These are phyloP conservation scores for Zaprionus africanus DNA, from an alignment of 1,140 invertebrate genomes.

Conservation along the genomic window DNA sequence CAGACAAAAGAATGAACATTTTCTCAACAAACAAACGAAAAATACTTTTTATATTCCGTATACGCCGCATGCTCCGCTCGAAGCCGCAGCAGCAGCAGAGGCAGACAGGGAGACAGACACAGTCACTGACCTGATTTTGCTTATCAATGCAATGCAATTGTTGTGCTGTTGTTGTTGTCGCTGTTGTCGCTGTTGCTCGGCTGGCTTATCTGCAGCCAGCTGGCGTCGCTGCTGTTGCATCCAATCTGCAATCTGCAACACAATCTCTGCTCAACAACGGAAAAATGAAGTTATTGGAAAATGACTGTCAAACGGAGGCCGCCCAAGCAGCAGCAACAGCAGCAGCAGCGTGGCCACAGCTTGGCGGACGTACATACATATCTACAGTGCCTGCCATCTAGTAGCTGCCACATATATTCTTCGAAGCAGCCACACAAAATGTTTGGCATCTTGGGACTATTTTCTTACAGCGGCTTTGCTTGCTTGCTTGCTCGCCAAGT, in stretches of 20 bases:
- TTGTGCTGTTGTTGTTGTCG: constrained; percentile 56
- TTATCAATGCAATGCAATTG: constrained; percentile 73
- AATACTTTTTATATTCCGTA: constrained; percentile 77
- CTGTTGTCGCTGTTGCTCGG: constrained; percentile 23
- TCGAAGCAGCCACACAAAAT: constrained; percentile 59
- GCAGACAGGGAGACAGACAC: not conserved
- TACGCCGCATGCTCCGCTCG: constrained; percentile 59
- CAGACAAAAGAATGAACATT: constrained; percentile 49
- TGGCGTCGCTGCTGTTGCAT: constrained; percentile 48
- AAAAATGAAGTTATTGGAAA: constrained; percentile 82
- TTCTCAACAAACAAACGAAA: constrained; percentile 59
- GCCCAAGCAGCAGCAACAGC: constrained; percentile 46
- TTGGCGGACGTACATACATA: constrained; percentile 21
- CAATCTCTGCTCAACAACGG: constrained; percentile 81
- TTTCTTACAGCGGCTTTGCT: constrained; percentile 43
- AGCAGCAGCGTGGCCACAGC: constrained; percentile 46
- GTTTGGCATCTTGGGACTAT: constrained; percentile 77
- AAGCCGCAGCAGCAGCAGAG: not conserved
- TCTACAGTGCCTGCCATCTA: constrained; percentile 40
- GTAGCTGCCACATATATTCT: constrained; percentile 49
- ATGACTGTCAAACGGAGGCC: constrained; percentile 69
- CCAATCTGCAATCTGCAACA: constrained; percentile 73
- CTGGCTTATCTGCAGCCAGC: constrained; percentile 40
- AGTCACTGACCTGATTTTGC: constrained; percentile 72
- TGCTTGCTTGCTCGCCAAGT: constrained; percentile 9